Conservation (phyloP, 2,113 vertebrate species). For the Riparia riparia region DNA sequence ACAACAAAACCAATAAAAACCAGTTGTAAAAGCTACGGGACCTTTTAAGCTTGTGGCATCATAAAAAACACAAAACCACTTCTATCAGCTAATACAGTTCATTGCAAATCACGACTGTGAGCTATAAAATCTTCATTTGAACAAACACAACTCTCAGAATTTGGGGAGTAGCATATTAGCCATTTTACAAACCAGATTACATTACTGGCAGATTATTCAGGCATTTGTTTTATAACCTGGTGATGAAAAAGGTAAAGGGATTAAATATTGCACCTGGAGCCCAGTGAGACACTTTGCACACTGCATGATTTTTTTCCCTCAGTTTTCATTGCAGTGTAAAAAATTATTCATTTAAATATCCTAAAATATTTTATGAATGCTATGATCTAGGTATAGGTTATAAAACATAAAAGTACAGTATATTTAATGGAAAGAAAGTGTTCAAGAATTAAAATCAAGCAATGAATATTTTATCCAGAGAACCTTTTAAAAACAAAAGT, state of each 20-base stretch:
- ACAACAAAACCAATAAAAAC: not conserved
- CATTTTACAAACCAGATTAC: not conserved
- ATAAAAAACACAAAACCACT: not conserved
- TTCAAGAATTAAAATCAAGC: not conserved
- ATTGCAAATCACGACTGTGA: fast-evolving
- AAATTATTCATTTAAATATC: not conserved
- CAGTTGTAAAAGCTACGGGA: not conserved
- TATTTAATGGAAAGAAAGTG: not conserved
- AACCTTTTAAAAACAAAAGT: not conserved
- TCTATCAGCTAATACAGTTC: not conserved
- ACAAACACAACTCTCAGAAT: not conserved
- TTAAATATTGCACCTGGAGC: not conserved
- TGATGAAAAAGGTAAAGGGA: not conserved
- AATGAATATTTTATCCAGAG: not conserved
- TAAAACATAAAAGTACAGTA: not conserved
- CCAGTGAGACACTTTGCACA: not conserved
- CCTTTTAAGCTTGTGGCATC: not conserved
- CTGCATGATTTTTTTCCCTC: not conserved
- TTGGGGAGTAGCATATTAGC: not conserved
- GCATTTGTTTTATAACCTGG: not conserved
- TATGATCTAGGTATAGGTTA: not conserved
- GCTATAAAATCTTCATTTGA: not conserved
- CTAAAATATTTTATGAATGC: not conserved
- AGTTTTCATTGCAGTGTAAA: not conserved
- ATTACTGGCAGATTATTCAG: not conserved